Conservation (phyloP, 2,113 vertebrate species). For the Lucifuga dentata region DNA sequence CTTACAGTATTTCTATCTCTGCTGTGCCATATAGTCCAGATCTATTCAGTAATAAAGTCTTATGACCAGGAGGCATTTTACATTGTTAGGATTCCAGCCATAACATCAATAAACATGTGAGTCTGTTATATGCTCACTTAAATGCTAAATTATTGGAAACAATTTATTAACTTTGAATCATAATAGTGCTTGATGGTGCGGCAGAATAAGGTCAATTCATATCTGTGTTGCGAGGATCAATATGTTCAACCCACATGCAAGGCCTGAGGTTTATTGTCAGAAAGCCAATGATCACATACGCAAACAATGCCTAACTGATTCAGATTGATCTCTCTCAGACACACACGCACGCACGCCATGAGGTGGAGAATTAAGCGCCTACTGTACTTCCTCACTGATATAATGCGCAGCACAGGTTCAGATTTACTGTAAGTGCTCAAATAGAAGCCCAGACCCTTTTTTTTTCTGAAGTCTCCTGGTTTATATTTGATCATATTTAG, state of each 20-base stretch:
- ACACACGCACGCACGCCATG: neutral
- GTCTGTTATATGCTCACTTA: slow-evolving; percentile 7
- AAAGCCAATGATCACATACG: slow-evolving; percentile 43
- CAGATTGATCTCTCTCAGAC: slow-evolving; percentile 21
- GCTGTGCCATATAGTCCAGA: neutral
- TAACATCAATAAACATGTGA: slow-evolving; percentile 28
- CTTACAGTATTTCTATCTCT: neutral
- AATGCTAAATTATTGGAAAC: neutral
- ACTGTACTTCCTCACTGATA: neutral
- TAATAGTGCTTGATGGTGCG: neutral
- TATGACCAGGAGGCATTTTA: slow-evolving; percentile 5
- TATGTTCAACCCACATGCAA: slow-evolving; percentile 20
- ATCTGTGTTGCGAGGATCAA: slow-evolving; percentile 29
- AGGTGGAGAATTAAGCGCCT: neutral
- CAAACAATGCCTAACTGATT: slow-evolving; percentile 40
- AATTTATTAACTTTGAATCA: slow-evolving; percentile 15
- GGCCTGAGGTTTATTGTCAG: slow-evolving; percentile 21
- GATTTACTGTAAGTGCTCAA: too few relatives aligned
- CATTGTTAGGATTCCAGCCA: slow-evolving; percentile 9
- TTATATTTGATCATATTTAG: too few relatives aligned
- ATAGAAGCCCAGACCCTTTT: too few relatives aligned
- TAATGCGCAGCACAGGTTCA: neutral
- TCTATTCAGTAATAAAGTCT: slow-evolving; percentile 19
- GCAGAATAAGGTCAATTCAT: slow-evolving; percentile 31
- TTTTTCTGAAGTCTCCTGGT: too few relatives aligned